Evolutionary conservation across 2,888 invertebrate species (phyloP), one percentile per base, ranked within the genome.

Genomic region (Scaptomyza flava): DNA sequence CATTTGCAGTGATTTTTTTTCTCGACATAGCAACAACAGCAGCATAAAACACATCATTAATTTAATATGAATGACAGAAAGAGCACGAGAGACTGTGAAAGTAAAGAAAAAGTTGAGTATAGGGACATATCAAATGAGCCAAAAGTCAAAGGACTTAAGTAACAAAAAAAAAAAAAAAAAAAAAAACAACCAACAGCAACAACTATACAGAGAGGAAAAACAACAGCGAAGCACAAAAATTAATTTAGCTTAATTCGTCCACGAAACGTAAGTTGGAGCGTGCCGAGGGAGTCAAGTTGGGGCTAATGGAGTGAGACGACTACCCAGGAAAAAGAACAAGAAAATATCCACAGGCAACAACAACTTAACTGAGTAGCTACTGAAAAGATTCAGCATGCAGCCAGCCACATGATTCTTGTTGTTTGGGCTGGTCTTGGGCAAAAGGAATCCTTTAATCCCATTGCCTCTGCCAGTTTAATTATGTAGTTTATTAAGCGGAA

Each of bases 401-500:
- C 27, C 54, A 48, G 33, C 48, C 48, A 75, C 64, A 76, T 65
- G 71, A 67, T 58, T 63, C 59, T 60, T 47, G 62, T 61, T 41
- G 41, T 41, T 64, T 42, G 17, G 20, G 53, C 68, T 61, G 38
- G 23, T 58, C 6, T 2, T 2, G 38, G 41, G 17, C 9, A 9
- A 41, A 33, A 59, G 61, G 87, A 87, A 81, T 86, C 87, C 82
- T 86, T 89, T 90, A 90, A 89, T 89, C 86, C 87, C 80, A 82
- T 90, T 90, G 82, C 90, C 90, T 81, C 38, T 3, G 86, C 77
- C 87, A 90, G 86, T 89, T 89, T 89, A 90, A 90, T 89, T 89
- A 90, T 87, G 83, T 90, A 89, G 89, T 89, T 90, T 89, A 90
- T 90, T 90, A 89, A 85, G 89, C 89, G 89, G 89, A 90, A 90